A percentile compares a stretch with the other conserved stretches of the same genome.
phyloP scores from a whole-genome alignment of 2,113 vertebrate genomes.

The Siniperca chuatsi region DNA sequence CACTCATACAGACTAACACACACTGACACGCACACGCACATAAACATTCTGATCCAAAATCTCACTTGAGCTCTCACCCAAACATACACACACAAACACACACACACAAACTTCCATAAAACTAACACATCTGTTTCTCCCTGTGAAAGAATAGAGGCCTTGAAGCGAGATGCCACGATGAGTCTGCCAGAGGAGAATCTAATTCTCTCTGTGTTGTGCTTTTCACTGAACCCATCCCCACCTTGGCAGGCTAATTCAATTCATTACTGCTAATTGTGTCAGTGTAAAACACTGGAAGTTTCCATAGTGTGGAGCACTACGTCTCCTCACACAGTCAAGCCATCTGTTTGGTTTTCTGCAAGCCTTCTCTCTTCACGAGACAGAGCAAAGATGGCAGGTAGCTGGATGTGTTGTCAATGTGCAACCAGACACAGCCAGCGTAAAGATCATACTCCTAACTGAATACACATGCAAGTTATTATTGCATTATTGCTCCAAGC shows the following conservation, averaged over 20 bases:
- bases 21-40: conserved; percentile 5
- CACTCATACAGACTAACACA: background rate
- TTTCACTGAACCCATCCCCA: conserved; percentile 42
- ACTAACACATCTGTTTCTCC: conserved; percentile 54
- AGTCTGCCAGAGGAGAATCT: conserved; percentile 40
- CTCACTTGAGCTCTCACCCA: conserved; percentile 22
- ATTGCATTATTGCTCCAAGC: background rate
- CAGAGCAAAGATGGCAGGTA: conserved; percentile 17
- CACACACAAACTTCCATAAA: conserved; percentile 31
- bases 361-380: background rate
- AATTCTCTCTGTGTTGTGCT: conserved; percentile 32
- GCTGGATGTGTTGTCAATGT: background rate
- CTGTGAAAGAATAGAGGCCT: conserved; percentile 36
- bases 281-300: conserved; percentile 55
- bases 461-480: background rate
- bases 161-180: conserved; percentile 27
- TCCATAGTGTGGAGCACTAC: conserved; percentile 22
- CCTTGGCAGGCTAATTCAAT: conserved; percentile 58
- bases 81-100: conserved; percentile 21
- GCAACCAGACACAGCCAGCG: background rate
- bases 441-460: background rate
- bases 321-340: conserved; percentile 2
- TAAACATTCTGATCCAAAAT: conserved; percentile 1
- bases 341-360: conserved; percentile 40
- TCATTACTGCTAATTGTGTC: conserved; percentile 45